Conservation (phyloP, 2,113 vertebrate species). For the Neotragus pygmaeus region DNA sequence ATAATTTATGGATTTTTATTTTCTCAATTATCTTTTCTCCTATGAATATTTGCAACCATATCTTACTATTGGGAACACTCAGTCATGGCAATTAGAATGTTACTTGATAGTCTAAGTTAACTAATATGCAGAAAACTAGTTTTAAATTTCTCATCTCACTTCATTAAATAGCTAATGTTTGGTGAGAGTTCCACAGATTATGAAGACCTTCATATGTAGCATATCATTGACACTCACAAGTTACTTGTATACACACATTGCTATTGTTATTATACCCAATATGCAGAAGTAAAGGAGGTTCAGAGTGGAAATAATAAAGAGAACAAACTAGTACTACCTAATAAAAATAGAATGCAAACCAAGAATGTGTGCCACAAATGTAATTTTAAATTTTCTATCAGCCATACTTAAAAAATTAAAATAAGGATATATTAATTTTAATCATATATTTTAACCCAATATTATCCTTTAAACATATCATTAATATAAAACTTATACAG, state of each 20-base stretch:
- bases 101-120: background rate
- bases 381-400: background rate
- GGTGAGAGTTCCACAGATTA: background rate
- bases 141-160: background rate
- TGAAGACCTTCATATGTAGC: background rate
- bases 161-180: background rate
- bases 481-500: background rate
- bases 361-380: background rate
- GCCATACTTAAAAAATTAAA: background rate
- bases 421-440: background rate
- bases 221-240: background rate
- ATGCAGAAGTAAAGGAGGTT: background rate
- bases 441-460: background rate
- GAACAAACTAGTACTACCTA: background rate
- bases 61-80: background rate
- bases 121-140: background rate
- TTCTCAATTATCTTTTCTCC: background rate
- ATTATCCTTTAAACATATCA: background rate
- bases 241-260: background rate
- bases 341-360: background rate
- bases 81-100: background rate
- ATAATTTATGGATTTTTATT: conserved; percentile 5
- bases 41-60: background rate
- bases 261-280: background rate
- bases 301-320: background rate